Evolutionary conservation across 2,888 invertebrate species (phyloP), one percentile per base, ranked within the genome.

Genomic region (Hyles lineata): DNA sequence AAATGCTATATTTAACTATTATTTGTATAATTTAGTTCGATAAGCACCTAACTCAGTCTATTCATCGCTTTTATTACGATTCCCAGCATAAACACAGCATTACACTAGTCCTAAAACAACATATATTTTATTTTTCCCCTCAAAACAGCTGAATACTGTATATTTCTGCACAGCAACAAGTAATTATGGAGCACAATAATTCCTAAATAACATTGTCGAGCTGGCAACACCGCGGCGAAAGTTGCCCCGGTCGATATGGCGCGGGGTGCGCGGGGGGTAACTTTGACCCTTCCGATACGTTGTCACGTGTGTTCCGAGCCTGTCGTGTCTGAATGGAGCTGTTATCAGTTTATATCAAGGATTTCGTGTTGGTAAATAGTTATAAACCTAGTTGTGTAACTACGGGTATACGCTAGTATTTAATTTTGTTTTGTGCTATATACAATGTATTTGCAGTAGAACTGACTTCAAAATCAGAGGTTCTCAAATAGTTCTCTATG

Each of bases 211-310:
- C 81, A 80, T 79, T 74, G 70, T 23, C 87, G 88, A 80, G 80
- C 82, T 87, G 90, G 93, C 93, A 94, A 93, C 93, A 85, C 71
- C 84, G 89, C 88, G 85, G 86, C 79, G 90, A 89, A 89, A 91
- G 90, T 91, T 90, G 90, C 87, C 87, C 80, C 83, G 84, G 82
- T 83, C 88, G 89, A 87, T 89, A 82, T 75, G 71, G 74, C 73
- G 81, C 78, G 81, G 80, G 81, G 82, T 77, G 80, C 72, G 78
- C 81, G 72, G 76, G 72, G 75, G 71, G 60, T 69, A 77, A 76
- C 67, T 76, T 80, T 88, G 90, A 89, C 89, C 89, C 90, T 88
- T 88, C 86, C 85, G 83, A 82, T 78, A 67, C 43, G 60, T 11
- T 67, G 67, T 67, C 67, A 67, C 67, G 67, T 67, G 23, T 76